Base-by-base conservation (phyloP, 30 jellyfish, hydroid and myxozoan genomes). In the Aurelia aurita region DNA sequence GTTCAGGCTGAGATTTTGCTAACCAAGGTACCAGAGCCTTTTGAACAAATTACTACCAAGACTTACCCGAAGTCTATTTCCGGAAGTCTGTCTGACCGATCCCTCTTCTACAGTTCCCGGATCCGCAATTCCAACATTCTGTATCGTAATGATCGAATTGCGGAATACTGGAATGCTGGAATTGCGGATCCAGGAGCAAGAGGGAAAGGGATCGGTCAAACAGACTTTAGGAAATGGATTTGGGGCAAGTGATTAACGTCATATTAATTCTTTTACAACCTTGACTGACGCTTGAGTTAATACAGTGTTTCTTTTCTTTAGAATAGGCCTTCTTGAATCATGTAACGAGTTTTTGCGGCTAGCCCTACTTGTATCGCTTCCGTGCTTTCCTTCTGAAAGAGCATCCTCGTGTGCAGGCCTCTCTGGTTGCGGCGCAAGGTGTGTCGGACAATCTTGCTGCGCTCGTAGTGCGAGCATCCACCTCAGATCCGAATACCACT, bases 401-500 rank as follows among this genome's bases (percentile, higher is more conserved):
- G 83, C 13, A 5, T 19, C 18, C 19, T 80, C 90, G 0, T 23
- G 74, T 16, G 29, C 43, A 32, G 16, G 58, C 55, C 90, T 45
- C 45, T 65, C 66, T 23, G 90, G 90, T 53, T 80, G 90, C 39
- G 90, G 83, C 0, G 90, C 84, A 3, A 80, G 65, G 68, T 58
- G 65, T 19, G 83, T 73, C 49, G 66, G 35, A 21, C 75, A 44
- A 39, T 72, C 64, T 51, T 85, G 95, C 3, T 85, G 87, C 45
- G 89, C 95, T 85, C 66, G 63, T 21, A 85, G 19, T 11, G 95
- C 95, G 20, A 85, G 83, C 95, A 85, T 85, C 95, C 95, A 85
- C 16, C 85, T 28, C 35, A 85, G 39, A 46, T 85, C 95, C 34
- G 82, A 60, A 43, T 72, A 62, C 84, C 87, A 72, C 26, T 53